These are phyloP conservation scores for Okamejei kenojei DNA, from an alignment of 2,797 vertebrate genomes.

Conservation along the genomic window DNA sequence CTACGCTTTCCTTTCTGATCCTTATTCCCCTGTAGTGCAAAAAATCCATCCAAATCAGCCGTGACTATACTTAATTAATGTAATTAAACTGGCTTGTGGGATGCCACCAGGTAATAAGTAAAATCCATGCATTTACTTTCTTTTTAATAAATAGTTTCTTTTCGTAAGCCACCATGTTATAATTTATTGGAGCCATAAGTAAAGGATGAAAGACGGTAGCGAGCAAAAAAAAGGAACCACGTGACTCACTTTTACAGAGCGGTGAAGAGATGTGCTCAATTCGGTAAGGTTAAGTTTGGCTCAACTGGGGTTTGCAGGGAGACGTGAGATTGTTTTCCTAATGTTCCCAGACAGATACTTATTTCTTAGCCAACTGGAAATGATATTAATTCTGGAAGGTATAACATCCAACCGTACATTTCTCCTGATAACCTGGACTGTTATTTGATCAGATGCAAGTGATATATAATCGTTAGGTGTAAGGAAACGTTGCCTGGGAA, in stretches of 20 bases:
- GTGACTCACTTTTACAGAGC: not conserved
- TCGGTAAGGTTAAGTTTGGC: not conserved
- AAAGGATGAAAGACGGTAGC: not conserved
- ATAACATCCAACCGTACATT: not conserved
- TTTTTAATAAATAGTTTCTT: not conserved
- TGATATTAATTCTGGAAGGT: not conserved
- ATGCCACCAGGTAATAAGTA: not conserved
- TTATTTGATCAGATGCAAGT: not conserved
- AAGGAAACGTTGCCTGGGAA: not conserved
- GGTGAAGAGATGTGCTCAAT: not conserved
- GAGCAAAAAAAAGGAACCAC: no score
- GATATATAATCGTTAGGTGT: not conserved
- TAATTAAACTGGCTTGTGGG: not conserved
- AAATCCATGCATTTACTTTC: not conserved
- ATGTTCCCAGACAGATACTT: not conserved
- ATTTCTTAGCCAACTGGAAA: slow-evolving; percentile 25
- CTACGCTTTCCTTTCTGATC: no score
- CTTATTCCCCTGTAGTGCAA: no score
- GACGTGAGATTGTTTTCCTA: not conserved
- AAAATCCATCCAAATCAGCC: no score
- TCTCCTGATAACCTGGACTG: not conserved
- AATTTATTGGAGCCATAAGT: not conserved
- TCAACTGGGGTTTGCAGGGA: not conserved
- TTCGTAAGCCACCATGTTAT: not conserved
- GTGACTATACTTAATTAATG: no score